Evolutionary conservation across 2,797 vertebrate species (phyloP), one percentile per base, ranked within the genome.

Genomic region (Columba guinea): DNA sequence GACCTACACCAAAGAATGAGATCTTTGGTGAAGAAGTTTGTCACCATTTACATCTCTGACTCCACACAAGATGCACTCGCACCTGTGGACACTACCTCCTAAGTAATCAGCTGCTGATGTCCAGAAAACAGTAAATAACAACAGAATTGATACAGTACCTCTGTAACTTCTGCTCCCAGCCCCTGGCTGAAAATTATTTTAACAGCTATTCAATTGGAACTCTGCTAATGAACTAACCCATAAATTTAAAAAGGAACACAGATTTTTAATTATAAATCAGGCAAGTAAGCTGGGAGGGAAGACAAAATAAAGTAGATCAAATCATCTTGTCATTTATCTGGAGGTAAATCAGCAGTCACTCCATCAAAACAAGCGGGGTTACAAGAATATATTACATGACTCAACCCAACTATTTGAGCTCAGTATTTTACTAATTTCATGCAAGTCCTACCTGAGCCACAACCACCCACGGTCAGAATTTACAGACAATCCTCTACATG

Each of bases 121-220:
- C 23, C 23, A 67, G 87, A 59, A 79, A 13, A 0, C 6, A 53
- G 32, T 0, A 2, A 87, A 68, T 58, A 5, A 24, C 39, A 79
- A 67, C 46, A 70, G n/a, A 58, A 63, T 14, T 0, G 0, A 23
- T 64, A 75, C 13, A 22, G 35, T 32, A 37, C 49, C 41, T 37
- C 19, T 5, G 13, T 11, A 65, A 65, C 15, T 73, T 89, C 68
- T 63, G 24, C 37, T 76, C 20, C 35, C 32, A 84, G 12, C 1
- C 1, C 23, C 10, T 0, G 1, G 19, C 48, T 67, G 32, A 76
- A 69, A 84, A 59, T 14, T 2, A 73, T 22, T 62, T 76, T 60
- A 84, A 56, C 30, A 73, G 48, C 22, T 46, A 73, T 89, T 78
- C 71, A 77, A 0, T 35, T 60, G 0, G 2, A 85, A 87, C 9